A percentile compares a stretch with the other conserved stretches of the same genome.
These are phyloP conservation scores for Siniperca undulata DNA, from an alignment of 2,797 vertebrate genomes.

Conservation along the genomic window DNA sequence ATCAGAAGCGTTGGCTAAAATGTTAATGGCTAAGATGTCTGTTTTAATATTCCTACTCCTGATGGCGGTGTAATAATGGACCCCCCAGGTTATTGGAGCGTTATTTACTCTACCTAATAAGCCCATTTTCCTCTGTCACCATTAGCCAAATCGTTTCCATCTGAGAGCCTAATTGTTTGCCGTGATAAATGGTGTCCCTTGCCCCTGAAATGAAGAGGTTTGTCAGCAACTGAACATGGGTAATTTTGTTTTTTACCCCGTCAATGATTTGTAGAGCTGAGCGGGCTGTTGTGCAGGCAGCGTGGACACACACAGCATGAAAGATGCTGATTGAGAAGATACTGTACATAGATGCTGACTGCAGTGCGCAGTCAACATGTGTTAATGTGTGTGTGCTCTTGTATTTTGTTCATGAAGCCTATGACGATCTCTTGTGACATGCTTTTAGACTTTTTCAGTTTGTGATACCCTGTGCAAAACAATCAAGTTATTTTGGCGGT, in stretches of 20 bases:
- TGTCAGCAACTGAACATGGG: conserved; percentile 56
- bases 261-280: conserved; percentile 63
- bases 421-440: background rate
- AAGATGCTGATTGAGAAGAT: conserved; percentile 55
- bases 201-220: conserved; percentile 61
- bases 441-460: background rate
- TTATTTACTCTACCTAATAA: conserved; percentile 73
- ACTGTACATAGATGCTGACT: conserved; percentile 38
- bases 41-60: conserved; percentile 27
- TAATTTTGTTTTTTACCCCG: conserved; percentile 37
- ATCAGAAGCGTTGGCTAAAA: conserved; percentile 37
- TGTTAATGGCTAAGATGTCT: conserved; percentile 14
- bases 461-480: background rate
- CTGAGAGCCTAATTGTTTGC: conserved; percentile 70
- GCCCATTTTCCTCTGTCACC: conserved; percentile 65
- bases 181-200: conserved; percentile 67
- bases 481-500: background rate
- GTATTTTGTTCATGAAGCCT: background rate
- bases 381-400: background rate
- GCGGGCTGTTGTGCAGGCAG: conserved; percentile 32
- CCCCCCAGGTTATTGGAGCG: conserved; percentile 44
- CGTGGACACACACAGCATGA: conserved; percentile 27
- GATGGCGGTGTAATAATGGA: conserved; percentile 19
- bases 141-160: conserved; percentile 69
- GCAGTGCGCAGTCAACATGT: conserved; percentile 10